Evolutionary conservation across 2,113 vertebrate species (phyloP).

Genomic region (Baryphthengus martii): DNA sequence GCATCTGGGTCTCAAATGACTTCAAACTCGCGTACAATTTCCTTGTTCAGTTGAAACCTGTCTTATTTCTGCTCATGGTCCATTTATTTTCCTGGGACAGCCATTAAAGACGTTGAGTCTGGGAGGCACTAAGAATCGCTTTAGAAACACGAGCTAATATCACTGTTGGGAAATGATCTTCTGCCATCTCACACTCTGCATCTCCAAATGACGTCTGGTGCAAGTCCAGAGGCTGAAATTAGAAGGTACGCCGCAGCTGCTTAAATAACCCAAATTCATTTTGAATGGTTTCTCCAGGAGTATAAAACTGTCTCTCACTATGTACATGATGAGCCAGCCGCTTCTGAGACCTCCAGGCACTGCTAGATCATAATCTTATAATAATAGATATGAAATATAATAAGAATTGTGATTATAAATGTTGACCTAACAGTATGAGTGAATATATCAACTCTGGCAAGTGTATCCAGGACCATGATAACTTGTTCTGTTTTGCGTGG

Average conservation of each 20-base stretch:
- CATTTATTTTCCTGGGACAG: constrained; percentile 49
- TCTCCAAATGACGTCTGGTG: constrained; percentile 31
- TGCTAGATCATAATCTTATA: constrained; percentile 2
- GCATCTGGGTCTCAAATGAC: constrained; percentile 43
- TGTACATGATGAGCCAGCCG: background rate
- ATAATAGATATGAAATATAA: constrained; percentile 13
- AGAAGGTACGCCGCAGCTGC: constrained; percentile 8
- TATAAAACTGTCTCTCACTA: background rate
- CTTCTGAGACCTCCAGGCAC: constrained; percentile 13
- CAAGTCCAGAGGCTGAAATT: constrained; percentile 54
- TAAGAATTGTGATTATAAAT: constrained; percentile 10
- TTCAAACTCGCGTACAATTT: constrained; percentile 40
- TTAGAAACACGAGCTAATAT: constrained; percentile 23
- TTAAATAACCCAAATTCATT: constrained; percentile 47
- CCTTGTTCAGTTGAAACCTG: constrained; percentile 46
- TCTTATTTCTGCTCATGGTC: constrained; percentile 45
- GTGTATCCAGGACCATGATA: background rate
- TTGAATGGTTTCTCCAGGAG: constrained; percentile 28
- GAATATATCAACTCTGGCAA: constrained; percentile 7
- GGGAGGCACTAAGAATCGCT: constrained; percentile 15
- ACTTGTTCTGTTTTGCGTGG: background rate
- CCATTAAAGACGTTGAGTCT: background rate
- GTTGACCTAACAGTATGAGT: background rate
- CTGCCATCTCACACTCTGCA: background rate
- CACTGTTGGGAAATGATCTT: constrained; percentile 45